Evolutionary conservation across 1,140 invertebrate genomes (phyloP), one percentile per base, ranked within the genome.

Genomic region (Panagrolaimus sp.): DNA sequence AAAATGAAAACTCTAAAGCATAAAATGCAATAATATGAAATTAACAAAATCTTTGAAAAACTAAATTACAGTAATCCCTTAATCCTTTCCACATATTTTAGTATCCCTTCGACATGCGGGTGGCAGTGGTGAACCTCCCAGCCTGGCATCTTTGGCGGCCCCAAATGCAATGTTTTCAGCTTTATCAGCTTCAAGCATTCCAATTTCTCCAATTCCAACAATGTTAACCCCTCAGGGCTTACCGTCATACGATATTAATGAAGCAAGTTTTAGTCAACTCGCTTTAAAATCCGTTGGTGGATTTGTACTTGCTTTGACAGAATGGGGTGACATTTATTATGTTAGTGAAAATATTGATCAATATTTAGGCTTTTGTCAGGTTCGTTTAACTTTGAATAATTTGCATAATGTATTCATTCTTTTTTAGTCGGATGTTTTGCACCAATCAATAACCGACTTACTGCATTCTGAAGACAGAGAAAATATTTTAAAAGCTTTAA

Each of bases 361-460:
- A 85, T 98, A 98, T 88, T 89, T 98, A 78, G 96, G 96, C 83
- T 98, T 98, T 88, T 94, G 97, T 88, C 96, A 98, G 91, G 95
- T 98, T 88, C 88, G 80, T 65, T 28, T 66, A 8, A 38, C n/a
- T 69, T 4, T 47, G 10, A 67, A 24, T 32, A 45, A 43, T 15
- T 28, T 32, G 0, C 43, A 24, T 63, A 32, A 43, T 17, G 63
- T 32, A 38, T n/a, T n/a, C 28, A n/a, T n/a, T n/a, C n/a, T n/a
- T 48, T 69, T 72, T 47, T 88, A 98, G 94, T 98, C 94, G 69
- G 96, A 98, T 85, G 96, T 98, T 74, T 93, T 98, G 52, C 95
- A 98, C 85, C 95, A 98, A 84, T 94, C 93, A 72, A 93, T 98
- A 24, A 96, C 96, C 88, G 95, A 98, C 84, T 86, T 98, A 83